A percentile compares a stretch with the other conserved stretches of the same genome.
Conservation (phyloP, 2,113 vertebrate species). For the Chloropsis hardwickii region DNA sequence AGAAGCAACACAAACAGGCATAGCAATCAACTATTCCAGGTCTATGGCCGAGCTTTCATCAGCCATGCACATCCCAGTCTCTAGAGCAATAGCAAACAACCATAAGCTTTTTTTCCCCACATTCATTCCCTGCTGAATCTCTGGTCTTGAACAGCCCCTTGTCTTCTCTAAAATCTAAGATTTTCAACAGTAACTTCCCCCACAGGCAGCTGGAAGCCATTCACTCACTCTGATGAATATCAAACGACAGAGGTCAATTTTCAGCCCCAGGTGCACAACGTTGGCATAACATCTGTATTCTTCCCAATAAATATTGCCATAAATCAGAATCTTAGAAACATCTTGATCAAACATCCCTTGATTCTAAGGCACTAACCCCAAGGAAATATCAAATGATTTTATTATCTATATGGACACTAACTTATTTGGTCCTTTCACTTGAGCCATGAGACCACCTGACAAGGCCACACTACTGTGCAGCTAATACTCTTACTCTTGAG, state of each 20-base stretch:
- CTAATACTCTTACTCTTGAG: background rate
- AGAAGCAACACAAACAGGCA: background rate
- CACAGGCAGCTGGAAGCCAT: rapidly evolving
- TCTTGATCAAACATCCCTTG: background rate
- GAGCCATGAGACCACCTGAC: background rate
- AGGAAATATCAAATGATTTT: background rate
- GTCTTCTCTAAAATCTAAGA: background rate
- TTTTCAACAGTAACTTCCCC: background rate
- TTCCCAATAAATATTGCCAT: background rate
- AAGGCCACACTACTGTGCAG: background rate
- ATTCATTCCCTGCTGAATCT: background rate
- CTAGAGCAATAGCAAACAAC: background rate
- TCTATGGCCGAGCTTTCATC: background rate
- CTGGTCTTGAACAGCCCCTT: background rate
- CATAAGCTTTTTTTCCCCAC: background rate
- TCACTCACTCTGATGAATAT: background rate
- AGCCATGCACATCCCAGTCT: background rate
- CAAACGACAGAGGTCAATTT: background rate
- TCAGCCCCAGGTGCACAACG: background rate
- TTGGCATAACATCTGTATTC: background rate
- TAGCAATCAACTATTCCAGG: background rate
- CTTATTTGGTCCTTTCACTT: background rate
- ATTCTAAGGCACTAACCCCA: background rate
- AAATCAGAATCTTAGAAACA: background rate
- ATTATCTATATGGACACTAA: background rate